phyloP scores from a whole-genome alignment of 2,888 invertebrate genomes.

The Torymus auratus region DNA sequence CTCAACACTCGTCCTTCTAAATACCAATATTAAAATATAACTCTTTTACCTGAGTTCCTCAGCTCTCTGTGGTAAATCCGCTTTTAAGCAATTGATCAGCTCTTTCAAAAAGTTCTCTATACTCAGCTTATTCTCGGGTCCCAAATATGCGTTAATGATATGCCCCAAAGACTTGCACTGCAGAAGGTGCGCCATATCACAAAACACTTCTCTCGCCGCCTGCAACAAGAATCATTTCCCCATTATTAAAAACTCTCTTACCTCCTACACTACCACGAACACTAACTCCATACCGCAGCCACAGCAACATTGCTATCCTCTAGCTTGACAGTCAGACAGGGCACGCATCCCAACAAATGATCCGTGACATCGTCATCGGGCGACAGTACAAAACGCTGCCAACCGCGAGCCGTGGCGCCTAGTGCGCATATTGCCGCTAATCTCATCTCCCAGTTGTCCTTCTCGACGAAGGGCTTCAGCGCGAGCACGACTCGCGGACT shows the following conservation, averaged over 20 bases:
- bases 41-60: conserved; percentile 69
- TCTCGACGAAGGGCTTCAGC: conserved; percentile 72
- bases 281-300: conserved; percentile 61
- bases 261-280: too few species aligned
- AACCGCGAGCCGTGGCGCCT: conserved; percentile 66
- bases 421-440: conserved; percentile 69
- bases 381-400: conserved; percentile 64
- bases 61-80: conserved; percentile 68
- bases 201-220: conserved; percentile 68
- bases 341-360: conserved; percentile 71
- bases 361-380: conserved; percentile 69
- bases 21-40: not conserved
- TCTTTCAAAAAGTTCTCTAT: conserved; percentile 66
- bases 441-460: conserved; percentile 71
- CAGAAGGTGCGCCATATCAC: conserved; percentile 65
- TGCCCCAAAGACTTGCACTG: conserved; percentile 65
- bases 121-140: conserved; percentile 60
- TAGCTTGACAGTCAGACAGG: conserved; percentile 70
- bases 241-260: too few species aligned
- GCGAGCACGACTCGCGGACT: conserved; percentile 70
- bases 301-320: conserved; percentile 67
- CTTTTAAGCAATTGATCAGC: conserved; percentile 67
- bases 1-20: not conserved
- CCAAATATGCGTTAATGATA: conserved; percentile 64
- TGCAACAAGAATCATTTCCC: conserved; percentile 44